Base-by-base conservation (phyloP, 2,888 invertebrate species). In the Drosophila eohydei region DNA sequence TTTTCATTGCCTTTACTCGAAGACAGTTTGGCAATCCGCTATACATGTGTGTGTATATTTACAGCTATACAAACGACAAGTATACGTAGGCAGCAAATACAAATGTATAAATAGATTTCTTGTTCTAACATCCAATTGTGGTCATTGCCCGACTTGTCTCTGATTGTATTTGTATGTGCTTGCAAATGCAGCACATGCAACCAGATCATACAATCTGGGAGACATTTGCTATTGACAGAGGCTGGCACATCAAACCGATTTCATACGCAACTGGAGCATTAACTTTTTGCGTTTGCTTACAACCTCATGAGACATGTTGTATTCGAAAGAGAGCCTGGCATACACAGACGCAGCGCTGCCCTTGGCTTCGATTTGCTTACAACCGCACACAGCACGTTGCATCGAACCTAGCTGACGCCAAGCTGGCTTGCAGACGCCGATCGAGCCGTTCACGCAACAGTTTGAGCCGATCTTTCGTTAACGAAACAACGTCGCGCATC, bases 391-490 rank as follows among this genome's bases (percentile, higher is more conserved):
- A 65, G 70, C 78, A 73, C 52, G 75, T 64, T 73, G 55, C 21
- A 62, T 21, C 8, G 61, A 54, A 57, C 61, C 46, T 11, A 43
- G 12, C 43, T 9, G 26, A 48, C 2, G 28, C 62, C 57, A 30
- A 65, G 50, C 64, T 48, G 43, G 61, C 36, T 52, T 30, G 46
- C 65, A 32, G 50, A 14, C 40, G 41, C 7, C 40, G 40, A 43
- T 51, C 62, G 32, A 66, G 51, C 43, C 30, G 26, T 0, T 6
- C 26, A 26, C 36, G 51, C 64, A n/a, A 68, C 81, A 91, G 91
- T 91, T 76, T 74, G 74, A 83, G 78, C 74, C 83, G 86, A 85
- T 75, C 80, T 82, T 78, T 82, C 74, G 72, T 74, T 69, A 76
- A 6, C 60, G 71, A 36, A 66, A 59, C 62, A 71, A 28, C 71